phyloP scores from a whole-genome alignment of 2,113 vertebrate genomes.

The Myodes glareolus region DNA sequence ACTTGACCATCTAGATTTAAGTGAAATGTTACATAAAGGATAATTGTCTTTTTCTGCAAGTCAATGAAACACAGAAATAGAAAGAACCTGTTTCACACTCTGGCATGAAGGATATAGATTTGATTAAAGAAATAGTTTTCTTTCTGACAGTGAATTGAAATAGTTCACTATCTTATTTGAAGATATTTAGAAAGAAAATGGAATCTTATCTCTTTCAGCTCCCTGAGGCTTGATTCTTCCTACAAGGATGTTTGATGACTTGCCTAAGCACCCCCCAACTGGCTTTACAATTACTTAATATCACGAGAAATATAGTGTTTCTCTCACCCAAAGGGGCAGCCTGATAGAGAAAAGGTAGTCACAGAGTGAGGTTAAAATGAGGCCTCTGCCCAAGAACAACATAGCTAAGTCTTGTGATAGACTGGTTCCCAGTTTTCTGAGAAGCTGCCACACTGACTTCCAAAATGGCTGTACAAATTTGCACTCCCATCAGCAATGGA shows the following conservation, averaged over 20 bases:
- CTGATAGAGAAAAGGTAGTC: background rate
- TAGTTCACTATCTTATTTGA: slow-evolving; percentile 31
- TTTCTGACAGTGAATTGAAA: slow-evolving; percentile 60
- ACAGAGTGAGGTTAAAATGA: slow-evolving; percentile 1
- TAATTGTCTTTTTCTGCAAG: slow-evolving; percentile 41
- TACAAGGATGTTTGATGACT: background rate
- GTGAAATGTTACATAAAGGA: slow-evolving; percentile 38
- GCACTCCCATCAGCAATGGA: background rate
- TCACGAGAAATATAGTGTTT: background rate
- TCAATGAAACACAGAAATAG: slow-evolving; percentile 47
- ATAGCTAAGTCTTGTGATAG: background rate
- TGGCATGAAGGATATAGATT: slow-evolving; percentile 48
- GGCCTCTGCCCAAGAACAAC: background rate
- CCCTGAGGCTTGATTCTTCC: slow-evolving; percentile 6
- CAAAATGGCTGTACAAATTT: background rate
- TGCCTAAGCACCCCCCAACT: background rate
- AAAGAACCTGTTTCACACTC: background rate
- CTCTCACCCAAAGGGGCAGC: background rate
- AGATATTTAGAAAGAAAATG: slow-evolving; percentile 61
- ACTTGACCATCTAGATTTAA: slow-evolving; percentile 20
- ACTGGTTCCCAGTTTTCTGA: background rate
- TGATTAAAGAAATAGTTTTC: slow-evolving; percentile 61
- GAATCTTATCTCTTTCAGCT: slow-evolving; percentile 27
- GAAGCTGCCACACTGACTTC: background rate
- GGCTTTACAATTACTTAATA: slow-evolving; percentile 34